phyloP scores from a whole-genome alignment of 2,797 vertebrate genomes.

The Pampus argenteus region DNA sequence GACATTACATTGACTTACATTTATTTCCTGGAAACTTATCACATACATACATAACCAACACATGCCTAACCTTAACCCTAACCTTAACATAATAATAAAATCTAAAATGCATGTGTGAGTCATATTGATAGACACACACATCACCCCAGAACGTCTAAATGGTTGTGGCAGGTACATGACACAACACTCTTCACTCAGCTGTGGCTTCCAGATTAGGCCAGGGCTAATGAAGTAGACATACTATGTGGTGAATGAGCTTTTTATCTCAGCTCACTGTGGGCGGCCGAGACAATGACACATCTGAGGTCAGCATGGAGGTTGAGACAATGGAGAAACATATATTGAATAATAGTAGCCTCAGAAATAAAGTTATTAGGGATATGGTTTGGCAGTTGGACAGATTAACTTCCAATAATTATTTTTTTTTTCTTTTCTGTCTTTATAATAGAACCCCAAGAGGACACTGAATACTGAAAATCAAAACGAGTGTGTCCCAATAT shows the following conservation, averaged over 20 bases:
- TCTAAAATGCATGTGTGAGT: too few species aligned
- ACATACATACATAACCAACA: too few species aligned
- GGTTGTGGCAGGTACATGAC: slow-evolving; percentile 38
- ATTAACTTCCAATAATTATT: slow-evolving; percentile 2
- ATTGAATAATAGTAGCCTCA: slow-evolving; percentile 5
- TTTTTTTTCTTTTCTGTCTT: slow-evolving; percentile 1
- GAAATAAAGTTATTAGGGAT: slow-evolving; percentile 11
- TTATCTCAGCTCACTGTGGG: slow-evolving; percentile 26
- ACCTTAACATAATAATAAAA: too few species aligned
- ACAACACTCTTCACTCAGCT: slow-evolving; percentile 28
- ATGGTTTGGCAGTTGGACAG: slow-evolving; percentile 17
- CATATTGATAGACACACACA: not conserved
- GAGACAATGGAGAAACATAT: not conserved
- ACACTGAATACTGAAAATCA: slow-evolving; percentile 11
- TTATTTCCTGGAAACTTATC: too few species aligned
- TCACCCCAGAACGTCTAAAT: not conserved
- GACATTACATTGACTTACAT: too few species aligned
- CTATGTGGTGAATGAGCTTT: slow-evolving; percentile 22
- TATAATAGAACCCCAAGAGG: not conserved
- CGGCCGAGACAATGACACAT: slow-evolving; percentile 27
- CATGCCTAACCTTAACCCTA: too few species aligned
- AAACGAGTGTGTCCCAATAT: not conserved
- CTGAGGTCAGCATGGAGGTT: slow-evolving; percentile 20
- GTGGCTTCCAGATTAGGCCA: slow-evolving; percentile 46
- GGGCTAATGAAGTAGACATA: slow-evolving; percentile 51